Conservation (phyloP, 2,797 vertebrate genomes). For the Urosaurus nigricauda region DNA sequence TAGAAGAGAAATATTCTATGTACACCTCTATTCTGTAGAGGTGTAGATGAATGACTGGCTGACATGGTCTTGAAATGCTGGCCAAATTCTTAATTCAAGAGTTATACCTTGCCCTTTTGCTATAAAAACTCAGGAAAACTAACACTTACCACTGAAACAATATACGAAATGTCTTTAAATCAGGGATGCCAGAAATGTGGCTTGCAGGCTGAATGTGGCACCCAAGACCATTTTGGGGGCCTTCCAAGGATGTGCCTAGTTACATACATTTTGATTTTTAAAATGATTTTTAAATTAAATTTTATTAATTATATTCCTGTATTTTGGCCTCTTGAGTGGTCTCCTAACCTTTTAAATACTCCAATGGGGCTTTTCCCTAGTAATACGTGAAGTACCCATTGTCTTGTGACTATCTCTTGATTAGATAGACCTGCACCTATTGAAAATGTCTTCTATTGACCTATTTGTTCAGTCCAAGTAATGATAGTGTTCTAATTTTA, state of each 20-base stretch:
- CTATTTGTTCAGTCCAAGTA: neutral
- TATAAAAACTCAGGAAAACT: neutral
- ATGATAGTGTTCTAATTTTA: neutral
- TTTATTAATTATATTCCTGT: too few species aligned
- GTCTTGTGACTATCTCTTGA: too few species aligned
- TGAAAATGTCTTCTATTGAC: neutral
- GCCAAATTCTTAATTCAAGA: neutral
- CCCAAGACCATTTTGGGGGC: too few species aligned
- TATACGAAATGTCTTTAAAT: neutral
- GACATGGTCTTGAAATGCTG: neutral
- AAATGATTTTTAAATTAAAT: too few species aligned
- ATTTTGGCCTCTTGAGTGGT: too few species aligned
- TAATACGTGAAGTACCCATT: neutral
- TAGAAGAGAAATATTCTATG: conserved; percentile 33
- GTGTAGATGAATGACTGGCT: neutral
- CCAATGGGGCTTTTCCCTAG: too few species aligned
- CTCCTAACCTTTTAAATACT: too few species aligned
- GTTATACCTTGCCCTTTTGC: neutral
- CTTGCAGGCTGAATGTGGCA: too few species aligned
- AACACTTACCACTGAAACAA: neutral
- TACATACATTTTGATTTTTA: too few species aligned
- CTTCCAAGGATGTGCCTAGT: too few species aligned
- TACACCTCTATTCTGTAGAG: neutral
- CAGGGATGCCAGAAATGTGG: too few species aligned
- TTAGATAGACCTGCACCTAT: neutral